These are phyloP conservation scores for Phyllopteryx taeniolatus DNA, from an alignment of 2,113 vertebrate species.

Conservation along the genomic window DNA sequence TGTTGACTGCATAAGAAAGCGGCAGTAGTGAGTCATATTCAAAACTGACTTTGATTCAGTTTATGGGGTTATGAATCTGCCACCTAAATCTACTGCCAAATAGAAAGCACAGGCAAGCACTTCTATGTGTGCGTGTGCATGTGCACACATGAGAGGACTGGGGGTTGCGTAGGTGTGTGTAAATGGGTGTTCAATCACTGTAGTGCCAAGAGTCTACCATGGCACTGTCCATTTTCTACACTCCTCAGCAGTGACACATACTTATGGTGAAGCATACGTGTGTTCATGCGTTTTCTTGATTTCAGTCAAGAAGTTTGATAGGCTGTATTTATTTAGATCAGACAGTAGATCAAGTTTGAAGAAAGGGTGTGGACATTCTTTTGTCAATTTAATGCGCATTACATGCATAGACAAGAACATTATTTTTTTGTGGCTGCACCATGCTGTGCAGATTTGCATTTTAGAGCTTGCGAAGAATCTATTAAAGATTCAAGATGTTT, in stretches of 20 bases:
- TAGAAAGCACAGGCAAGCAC: constrained; percentile 28
- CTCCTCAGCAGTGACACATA: constrained; percentile 31
- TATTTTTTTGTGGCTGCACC: background rate
- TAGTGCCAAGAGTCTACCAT: constrained; percentile 46
- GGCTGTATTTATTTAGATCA: background rate
- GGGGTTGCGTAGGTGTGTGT: constrained; percentile 38
- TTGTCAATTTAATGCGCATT: background rate
- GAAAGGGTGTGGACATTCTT: background rate
- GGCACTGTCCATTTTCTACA: constrained; percentile 44
- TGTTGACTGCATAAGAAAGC: constrained; percentile 22
- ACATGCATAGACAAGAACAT: constrained; percentile 10
- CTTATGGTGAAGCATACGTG: background rate
- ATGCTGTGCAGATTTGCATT: background rate
- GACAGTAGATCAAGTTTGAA: constrained; percentile 1
- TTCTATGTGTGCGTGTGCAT: constrained; percentile 9
- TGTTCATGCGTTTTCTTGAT: background rate
- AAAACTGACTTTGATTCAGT: constrained; percentile 42
- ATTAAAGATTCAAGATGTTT: background rate
- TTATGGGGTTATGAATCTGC: constrained; percentile 60
- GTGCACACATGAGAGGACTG: constrained; percentile 22
- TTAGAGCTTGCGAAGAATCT: background rate
- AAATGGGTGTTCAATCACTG: constrained; percentile 50
- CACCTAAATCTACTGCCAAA: constrained; percentile 44
- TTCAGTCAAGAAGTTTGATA: background rate
- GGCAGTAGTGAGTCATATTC: constrained; percentile 37